Conservation (phyloP, 2,888 invertebrate genomes). For the Ectobius pallidus region DNA sequence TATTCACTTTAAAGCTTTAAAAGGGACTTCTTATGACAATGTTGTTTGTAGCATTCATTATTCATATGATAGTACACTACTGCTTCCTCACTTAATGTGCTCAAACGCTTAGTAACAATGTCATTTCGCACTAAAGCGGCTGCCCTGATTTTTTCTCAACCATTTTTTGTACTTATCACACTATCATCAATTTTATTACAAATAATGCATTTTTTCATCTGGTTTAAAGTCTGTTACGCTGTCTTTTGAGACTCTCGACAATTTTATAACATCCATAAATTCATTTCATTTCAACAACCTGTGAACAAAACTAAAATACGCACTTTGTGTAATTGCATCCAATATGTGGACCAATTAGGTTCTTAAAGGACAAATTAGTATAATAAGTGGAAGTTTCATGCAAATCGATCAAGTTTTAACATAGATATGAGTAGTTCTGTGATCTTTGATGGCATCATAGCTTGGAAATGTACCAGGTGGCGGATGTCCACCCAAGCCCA, state of each 20-base stretch:
- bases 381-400: too few species aligned
- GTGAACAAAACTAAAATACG: conserved; percentile 15
- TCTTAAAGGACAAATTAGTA: too few species aligned
- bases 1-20: not conserved
- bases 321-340: too few species aligned
- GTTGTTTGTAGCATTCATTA: not conserved
- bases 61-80: not conserved
- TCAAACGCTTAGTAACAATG: not conserved
- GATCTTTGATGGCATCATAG: too few species aligned
- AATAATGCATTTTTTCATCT: not conserved
- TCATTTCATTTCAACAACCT: not conserved
- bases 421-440: too few species aligned
- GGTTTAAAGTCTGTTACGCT: not conserved
- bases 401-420: too few species aligned
- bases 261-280: not conserved
- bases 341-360: too few species aligned
- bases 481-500: too few species aligned
- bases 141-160: not conserved
- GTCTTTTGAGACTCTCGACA: not conserved
- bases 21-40: not conserved
- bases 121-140: not conserved
- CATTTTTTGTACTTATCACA: not conserved
- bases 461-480: too few species aligned
- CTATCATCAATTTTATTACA: not conserved
- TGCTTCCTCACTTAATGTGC: not conserved